Conservation (phyloP, 2,797 vertebrate species). For the Anguilla anguilla region DNA sequence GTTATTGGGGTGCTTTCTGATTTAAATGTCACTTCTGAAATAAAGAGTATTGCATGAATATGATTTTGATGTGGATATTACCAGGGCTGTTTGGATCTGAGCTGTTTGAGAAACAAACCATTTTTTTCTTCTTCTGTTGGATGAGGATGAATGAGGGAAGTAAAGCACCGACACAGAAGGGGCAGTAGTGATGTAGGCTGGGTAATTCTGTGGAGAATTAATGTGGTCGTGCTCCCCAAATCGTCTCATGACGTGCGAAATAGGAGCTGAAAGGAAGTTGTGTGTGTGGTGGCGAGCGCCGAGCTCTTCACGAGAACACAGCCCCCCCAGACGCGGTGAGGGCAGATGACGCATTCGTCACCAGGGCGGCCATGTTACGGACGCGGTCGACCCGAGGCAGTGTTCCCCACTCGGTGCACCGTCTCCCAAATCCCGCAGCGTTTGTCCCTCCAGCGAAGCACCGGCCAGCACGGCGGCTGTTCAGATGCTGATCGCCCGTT, state of each 20-base stretch:
- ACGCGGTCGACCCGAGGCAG: conserved; percentile 58
- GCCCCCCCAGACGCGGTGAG: neutral
- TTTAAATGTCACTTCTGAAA: conserved; percentile 60
- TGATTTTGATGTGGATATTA: conserved; percentile 55
- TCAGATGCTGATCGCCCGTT: neutral
- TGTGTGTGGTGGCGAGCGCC: neutral
- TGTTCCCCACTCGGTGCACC: conserved; percentile 46
- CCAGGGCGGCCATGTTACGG: conserved; percentile 48
- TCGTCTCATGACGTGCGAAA: conserved; percentile 44
- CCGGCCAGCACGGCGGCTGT: neutral
- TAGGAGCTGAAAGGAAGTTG: neutral
- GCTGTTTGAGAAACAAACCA: conserved; percentile 44
- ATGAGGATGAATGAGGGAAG: conserved; percentile 49
- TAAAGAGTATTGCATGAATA: conserved; percentile 51
- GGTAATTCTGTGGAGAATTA: conserved; percentile 47
- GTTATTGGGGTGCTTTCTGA: conserved; percentile 43
- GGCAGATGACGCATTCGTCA: neutral
- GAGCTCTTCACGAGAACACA: neutral
- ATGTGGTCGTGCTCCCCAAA: conserved; percentile 46
- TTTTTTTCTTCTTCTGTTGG: conserved; percentile 38
- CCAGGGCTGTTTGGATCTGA: conserved; percentile 32
- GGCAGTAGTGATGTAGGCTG: conserved; percentile 45
- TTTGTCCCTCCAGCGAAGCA: conserved; percentile 7
- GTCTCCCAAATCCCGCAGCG: neutral
- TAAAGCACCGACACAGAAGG: conserved; percentile 38